Percentiles rank a stretch among this genome's conserved stretches.
Evolutionary conservation across 2,888 invertebrate species (phyloP).

Genomic region (Harpalus rubripes): DNA sequence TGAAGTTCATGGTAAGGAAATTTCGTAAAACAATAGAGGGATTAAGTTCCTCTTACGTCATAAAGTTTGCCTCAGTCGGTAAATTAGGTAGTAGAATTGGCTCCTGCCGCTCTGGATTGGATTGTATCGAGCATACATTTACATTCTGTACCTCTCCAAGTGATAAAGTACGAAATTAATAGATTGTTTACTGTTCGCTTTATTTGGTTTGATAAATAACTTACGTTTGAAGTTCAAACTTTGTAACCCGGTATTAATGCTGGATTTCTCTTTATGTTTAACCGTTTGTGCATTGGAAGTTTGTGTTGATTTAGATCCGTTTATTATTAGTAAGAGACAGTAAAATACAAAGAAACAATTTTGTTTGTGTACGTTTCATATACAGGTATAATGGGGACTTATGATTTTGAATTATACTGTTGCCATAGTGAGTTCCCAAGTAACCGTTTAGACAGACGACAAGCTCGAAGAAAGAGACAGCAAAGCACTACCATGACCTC

Average conservation of each 20-base stretch:
- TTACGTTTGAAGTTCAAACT: conserved; percentile 46
- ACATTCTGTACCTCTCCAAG: neutral
- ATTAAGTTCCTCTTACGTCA: conserved; percentile 63
- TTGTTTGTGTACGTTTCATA: no score
- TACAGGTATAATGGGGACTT: no score
- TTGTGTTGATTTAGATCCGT: conserved; percentile 2
- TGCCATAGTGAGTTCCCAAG: no score
- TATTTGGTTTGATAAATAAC: conserved; percentile 61
- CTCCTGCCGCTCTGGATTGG: conserved; percentile 28
- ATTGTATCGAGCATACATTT: conserved; percentile 29
- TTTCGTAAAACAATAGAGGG: conserved; percentile 65
- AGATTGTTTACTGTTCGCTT: conserved; percentile 59
- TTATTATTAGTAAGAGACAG: neutral
- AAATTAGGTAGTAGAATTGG: conserved; percentile 62
- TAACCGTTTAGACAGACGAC: no score
- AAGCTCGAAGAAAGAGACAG: no score
- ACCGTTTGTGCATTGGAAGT: neutral
- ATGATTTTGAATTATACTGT: no score
- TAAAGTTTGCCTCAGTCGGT: conserved; percentile 64
- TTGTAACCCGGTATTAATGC: conserved; percentile 16
- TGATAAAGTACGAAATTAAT: conserved; percentile 59
- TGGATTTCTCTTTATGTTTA: neutral
- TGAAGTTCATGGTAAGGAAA: conserved; percentile 57
- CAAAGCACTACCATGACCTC: no score
- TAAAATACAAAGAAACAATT: no score